These are phyloP conservation scores for Parotia lawesii DNA, from an alignment of 2,113 vertebrate genomes.

Conservation along the genomic window DNA sequence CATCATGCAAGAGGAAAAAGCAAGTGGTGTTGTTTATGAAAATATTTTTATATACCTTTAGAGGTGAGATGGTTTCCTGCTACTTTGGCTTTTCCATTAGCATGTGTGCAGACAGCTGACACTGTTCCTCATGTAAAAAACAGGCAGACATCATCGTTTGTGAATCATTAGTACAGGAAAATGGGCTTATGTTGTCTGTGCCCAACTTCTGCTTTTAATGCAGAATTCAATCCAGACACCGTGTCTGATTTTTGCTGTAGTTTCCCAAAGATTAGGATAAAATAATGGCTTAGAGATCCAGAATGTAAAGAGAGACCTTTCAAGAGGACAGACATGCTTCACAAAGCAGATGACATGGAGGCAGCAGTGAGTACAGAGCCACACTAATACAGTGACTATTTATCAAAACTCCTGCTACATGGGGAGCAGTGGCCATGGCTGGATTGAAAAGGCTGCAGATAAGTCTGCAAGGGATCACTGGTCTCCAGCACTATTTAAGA, in stretches of 20 bases:
- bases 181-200: not conserved
- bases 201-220: not conserved
- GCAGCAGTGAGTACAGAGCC: not conserved
- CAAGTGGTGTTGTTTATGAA: not conserved
- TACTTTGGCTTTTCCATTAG: not conserved
- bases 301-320: not conserved
- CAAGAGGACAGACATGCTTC: not conserved
- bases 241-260: not conserved
- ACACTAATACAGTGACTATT: not conserved
- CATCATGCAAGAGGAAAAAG: not conserved
- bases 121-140: not conserved
- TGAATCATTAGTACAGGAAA: not conserved
- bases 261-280: not conserved
- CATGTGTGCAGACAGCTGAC: not conserved
- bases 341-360: not conserved
- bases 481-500: not conserved
- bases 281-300: not conserved
- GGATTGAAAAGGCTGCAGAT: not conserved
- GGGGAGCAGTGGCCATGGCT: not conserved
- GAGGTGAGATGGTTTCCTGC: not conserved
- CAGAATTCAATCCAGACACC: not conserved
- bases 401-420: not conserved
- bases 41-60: not conserved
- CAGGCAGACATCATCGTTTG: not conserved
- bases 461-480: not conserved